Conservation (phyloP, 2,113 vertebrate genomes). For the Coryphaenoides rupestris region DNA sequence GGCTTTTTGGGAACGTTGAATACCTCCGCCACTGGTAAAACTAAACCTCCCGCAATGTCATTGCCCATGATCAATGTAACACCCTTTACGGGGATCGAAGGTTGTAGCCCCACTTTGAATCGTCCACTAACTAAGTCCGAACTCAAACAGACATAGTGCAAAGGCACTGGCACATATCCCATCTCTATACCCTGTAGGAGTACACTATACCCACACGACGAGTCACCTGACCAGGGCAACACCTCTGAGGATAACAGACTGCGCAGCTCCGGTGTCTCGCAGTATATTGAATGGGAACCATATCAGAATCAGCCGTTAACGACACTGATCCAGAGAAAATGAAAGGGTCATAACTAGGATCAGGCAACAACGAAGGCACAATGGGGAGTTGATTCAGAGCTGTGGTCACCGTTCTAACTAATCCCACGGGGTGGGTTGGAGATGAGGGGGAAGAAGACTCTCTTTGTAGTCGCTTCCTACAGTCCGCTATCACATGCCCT, state of each 20-base stretch:
- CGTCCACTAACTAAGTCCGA: neutral
- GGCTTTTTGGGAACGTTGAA: neutral
- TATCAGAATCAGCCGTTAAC: neutral
- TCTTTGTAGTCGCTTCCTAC: too few species aligned
- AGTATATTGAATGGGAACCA: neutral
- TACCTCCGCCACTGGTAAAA: constrained; percentile 5
- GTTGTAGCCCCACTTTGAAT: constrained; percentile 4
- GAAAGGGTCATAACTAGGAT: neutral
- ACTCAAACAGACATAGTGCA: neutral
- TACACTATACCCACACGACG: neutral
- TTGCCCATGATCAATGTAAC: constrained; percentile 8
- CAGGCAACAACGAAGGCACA: too few species aligned
- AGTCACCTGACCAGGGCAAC: neutral
- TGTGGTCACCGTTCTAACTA: too few species aligned
- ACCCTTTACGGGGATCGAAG: neutral
- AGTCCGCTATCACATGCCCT: too few species aligned
- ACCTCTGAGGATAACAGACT: neutral
- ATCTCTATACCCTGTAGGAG: too few species aligned
- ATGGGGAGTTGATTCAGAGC: too few species aligned
- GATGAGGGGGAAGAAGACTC: too few species aligned
- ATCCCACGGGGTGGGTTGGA: too few species aligned
- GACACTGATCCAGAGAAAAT: neutral
- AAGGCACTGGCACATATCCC: neutral
- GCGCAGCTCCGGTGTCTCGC: neutral
- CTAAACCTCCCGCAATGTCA: constrained; percentile 13